Evolutionary conservation across 2,797 vertebrate species (phyloP), one percentile per base, ranked within the genome.

Genomic region (Petrocephalus schoutedeni): DNA sequence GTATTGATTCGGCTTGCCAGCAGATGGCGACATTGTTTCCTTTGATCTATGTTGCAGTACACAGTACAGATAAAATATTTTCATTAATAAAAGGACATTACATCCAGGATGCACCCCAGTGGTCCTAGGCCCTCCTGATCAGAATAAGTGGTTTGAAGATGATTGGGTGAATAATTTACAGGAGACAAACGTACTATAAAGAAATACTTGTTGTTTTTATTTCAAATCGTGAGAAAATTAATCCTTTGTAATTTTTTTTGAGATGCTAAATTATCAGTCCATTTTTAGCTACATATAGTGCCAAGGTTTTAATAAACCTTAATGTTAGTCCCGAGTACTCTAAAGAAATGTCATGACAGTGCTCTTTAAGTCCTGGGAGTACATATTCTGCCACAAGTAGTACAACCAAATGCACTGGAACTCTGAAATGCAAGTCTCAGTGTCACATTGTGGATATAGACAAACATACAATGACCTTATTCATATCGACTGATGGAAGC

Each of bases 401-500:
- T 82, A 93, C 91, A 93, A 93, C 90, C 93, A 83, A 92, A 92
- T 93, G 92, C 91, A 95, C 92, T 89, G 89, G 88, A 89, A 92
- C 95, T 89, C 92, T 89, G 89, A 91, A 92, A 87, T 94, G 96
- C 96, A 96, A 94, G 92, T 95, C 94, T 93, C 89, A 93, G 94
- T 95, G 92, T 94, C 92, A 90, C 93, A 86, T 93, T 93, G 93
- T 92, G 95, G 95, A 96, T 95, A 95, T 95, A 96, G 89, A 96
- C 93, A 94, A 19, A 93, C 95, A 96, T 92, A 90, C 90, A 90
- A 94, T 94, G 93, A 93, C 93, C 95, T 91, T 92, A 84, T 91
- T 95, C 90, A 93, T 90, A 91, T 89, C 32, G 94, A 92, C 93
- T 94, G 94, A 94, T 93, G 87, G 90, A 92, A 92, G 94, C 95